These are phyloP conservation scores for Caracal caracal DNA, from an alignment of 2,113 vertebrate genomes.

Conservation along the genomic window DNA sequence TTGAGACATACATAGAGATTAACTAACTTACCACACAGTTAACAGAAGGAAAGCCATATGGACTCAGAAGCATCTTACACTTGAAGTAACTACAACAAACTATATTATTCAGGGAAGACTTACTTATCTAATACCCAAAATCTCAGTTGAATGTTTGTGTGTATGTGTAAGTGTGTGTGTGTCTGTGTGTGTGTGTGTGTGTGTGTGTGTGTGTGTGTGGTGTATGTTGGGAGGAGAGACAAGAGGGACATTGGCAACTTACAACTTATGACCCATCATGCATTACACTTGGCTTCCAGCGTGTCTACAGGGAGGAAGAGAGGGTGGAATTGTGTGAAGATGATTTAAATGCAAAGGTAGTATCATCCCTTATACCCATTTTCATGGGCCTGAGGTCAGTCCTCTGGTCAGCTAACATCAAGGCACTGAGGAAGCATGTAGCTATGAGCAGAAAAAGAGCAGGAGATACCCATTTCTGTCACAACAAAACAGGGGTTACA, in stretches of 20 bases:
- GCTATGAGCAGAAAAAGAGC: not conserved
- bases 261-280: not conserved
- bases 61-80: not conserved
- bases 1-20: not conserved
- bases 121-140: not conserved
- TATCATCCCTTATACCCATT: not conserved
- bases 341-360: not conserved
- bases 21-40: not conserved
- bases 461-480: not conserved
- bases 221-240: not conserved
- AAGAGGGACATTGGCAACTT: not conserved
- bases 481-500: not conserved
- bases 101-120: not conserved
- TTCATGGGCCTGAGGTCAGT: not conserved
- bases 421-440: not conserved
- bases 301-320: not conserved
- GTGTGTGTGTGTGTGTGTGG: too few relatives aligned
- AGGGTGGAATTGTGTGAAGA: not conserved
- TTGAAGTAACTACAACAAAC: not conserved
- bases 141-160: not conserved
- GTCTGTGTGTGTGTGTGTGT: fast-evolving
- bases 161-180: too few relatives aligned
- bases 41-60: not conserved
- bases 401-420: not conserved
- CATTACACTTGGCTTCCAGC: not conserved